Evolutionary conservation across 1,140 invertebrate genomes (phyloP).

Genomic region (Liolophura sinensis): DNA sequence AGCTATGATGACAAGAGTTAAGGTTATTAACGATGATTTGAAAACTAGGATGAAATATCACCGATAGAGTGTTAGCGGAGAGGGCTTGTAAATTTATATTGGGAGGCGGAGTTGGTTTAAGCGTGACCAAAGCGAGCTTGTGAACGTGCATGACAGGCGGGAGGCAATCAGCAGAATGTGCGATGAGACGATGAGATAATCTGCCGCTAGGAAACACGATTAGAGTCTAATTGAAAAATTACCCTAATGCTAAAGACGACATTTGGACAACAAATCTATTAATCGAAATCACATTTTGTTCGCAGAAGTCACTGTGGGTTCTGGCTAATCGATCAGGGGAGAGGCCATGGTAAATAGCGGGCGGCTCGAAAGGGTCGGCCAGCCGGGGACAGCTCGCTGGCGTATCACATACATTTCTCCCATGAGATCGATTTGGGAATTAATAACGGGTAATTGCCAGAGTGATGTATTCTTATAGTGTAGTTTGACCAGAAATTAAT

Average conservation of each 20-base stretch:
- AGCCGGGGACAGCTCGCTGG: background rate
- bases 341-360: background rate
- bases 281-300: constrained; percentile 1
- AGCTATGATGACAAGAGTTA: no score
- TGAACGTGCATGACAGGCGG: no score
- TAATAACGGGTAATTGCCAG: background rate
- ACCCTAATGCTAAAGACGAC: constrained; percentile 1
- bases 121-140: no score
- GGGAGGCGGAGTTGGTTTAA: no score
- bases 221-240: constrained; percentile 4
- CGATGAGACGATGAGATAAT: no score
- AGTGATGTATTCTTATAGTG: background rate
- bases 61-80: no score
- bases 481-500: background rate
- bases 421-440: background rate
- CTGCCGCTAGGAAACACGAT: no score
- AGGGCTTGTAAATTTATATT: no score
- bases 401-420: background rate
- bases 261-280: constrained; percentile 4
- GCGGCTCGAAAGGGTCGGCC: background rate
- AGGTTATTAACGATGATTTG: no score
- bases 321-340: constrained; percentile 1
- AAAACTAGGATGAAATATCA: no score
- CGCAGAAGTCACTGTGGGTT: background rate
- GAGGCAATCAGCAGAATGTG: no score